These are phyloP conservation scores for Mirounga angustirostris DNA, from an alignment of 2,113 vertebrate species.

Conservation along the genomic window DNA sequence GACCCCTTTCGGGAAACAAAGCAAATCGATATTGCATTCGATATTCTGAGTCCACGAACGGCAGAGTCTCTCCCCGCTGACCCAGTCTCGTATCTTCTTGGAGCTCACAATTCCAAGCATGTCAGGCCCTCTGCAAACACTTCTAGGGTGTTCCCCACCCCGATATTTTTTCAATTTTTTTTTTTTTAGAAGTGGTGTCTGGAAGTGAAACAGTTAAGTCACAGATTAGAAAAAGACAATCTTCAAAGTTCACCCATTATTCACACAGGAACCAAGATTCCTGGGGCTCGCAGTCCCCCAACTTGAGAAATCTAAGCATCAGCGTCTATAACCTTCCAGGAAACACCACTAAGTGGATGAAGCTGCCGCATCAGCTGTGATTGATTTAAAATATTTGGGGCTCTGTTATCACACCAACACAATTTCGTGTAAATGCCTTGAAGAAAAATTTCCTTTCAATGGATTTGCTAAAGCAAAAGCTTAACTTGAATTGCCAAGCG, in stretches of 20 bases:
- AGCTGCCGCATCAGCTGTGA: conserved; percentile 64
- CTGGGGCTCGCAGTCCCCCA: conserved; percentile 73
- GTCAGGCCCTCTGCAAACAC: not conserved
- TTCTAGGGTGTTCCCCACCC: not conserved
- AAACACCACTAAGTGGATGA: conserved; percentile 82
- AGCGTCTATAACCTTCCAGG: conserved; percentile 72
- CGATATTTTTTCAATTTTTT: not conserved
- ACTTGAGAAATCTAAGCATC: conserved; percentile 74
- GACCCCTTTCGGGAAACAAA: not conserved
- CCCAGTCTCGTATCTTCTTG: not conserved
- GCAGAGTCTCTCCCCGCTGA: rapidly evolving
- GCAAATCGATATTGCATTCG: not conserved
- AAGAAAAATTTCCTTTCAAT: conserved; percentile 79
- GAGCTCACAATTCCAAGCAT: rapidly evolving
- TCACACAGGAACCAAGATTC: conserved; percentile 68
- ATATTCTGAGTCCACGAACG: rapidly evolving
- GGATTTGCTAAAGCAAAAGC: conserved; percentile 81
- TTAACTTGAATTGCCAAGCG: conserved; percentile 81
- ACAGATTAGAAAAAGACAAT: conserved; percentile 57
- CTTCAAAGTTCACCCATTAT: conserved; percentile 75
- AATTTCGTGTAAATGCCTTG: conserved; percentile 81
- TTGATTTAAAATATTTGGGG: conserved; percentile 82
- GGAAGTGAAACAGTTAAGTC: conserved; percentile 73
- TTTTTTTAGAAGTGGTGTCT: conserved; percentile 35
- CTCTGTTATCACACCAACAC: conserved; percentile 77